Conservation (phyloP, 1,140 invertebrate species). For the Agrypnia vestita region DNA sequence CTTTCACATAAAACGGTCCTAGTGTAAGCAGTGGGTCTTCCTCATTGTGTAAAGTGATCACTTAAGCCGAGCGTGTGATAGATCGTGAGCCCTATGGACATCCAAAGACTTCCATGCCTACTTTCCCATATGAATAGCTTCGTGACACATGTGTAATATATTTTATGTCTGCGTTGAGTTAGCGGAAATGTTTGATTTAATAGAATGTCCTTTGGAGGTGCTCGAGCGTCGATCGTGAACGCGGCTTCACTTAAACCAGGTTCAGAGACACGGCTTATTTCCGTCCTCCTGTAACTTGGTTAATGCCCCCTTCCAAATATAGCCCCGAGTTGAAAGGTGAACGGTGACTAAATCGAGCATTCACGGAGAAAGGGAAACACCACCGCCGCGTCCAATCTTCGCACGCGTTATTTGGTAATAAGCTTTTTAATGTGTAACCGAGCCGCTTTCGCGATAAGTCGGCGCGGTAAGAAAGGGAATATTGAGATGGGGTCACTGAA, state of each 20-base stretch:
- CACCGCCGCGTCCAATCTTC: background rate
- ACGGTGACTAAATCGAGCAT: background rate
- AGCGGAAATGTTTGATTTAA: background rate
- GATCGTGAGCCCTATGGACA: no score
- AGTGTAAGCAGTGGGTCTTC: no score
- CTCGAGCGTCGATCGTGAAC: background rate
- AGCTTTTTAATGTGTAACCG: no score
- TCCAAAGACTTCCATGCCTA: no score
- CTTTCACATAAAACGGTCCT: no score
- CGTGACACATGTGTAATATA: no score
- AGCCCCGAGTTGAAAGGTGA: constrained; percentile 33
- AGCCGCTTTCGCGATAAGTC: background rate
- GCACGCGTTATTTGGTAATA: no score
- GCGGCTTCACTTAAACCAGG: background rate
- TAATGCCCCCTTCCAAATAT: constrained; percentile 28
- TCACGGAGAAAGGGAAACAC: background rate
- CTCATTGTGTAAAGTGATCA: no score
- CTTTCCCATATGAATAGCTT: no score
- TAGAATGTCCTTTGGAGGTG: background rate
- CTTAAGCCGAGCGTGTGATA: no score
- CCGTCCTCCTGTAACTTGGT: constrained; percentile 28
- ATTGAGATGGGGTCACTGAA: constrained; percentile 13
- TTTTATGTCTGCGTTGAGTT: background rate
- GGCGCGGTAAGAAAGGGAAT: background rate
- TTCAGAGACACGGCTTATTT: constrained; percentile 35